Conservation (phyloP, 2,113 vertebrate genomes). For the Antidorcas marsupialis region DNA sequence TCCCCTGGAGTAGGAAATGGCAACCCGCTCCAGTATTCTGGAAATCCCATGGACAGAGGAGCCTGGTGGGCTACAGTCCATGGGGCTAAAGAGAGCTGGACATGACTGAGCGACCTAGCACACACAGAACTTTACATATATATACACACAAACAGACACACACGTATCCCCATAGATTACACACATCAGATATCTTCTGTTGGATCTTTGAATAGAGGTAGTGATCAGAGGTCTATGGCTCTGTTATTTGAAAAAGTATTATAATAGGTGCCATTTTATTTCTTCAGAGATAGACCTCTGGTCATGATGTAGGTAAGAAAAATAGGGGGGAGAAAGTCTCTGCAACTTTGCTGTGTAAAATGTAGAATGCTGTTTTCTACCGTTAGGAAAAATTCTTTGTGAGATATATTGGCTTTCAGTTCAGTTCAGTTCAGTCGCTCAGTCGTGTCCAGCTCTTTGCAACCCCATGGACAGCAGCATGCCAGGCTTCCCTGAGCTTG, state of each 20-base stretch:
- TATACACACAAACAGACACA: background rate
- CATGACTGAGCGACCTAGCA: background rate
- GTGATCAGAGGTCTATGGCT: background rate
- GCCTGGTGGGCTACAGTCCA: background rate
- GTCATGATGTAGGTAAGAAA: background rate
- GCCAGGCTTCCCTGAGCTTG: background rate
- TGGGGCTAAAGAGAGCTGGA: background rate
- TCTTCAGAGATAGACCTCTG: background rate
- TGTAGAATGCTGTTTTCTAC: background rate
- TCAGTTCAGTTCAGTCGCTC: background rate
- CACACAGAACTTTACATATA: background rate
- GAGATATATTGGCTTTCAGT: background rate
- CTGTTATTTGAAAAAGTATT: background rate
- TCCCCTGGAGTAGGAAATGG: background rate
- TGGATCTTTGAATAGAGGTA: background rate
- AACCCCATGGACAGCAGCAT: background rate
- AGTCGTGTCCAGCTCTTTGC: background rate
- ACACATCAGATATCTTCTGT: background rate
- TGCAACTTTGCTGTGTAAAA: background rate
- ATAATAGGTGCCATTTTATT: background rate
- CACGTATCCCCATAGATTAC: background rate
- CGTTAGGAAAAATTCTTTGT: background rate
- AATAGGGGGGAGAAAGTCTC: background rate
- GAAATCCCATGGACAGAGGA: background rate
- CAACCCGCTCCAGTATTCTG: background rate